Percentiles rank a stretch among this genome's conserved stretches.
Conservation (phyloP, 2,888 invertebrate species). For the Drosophila aldrichi region DNA sequence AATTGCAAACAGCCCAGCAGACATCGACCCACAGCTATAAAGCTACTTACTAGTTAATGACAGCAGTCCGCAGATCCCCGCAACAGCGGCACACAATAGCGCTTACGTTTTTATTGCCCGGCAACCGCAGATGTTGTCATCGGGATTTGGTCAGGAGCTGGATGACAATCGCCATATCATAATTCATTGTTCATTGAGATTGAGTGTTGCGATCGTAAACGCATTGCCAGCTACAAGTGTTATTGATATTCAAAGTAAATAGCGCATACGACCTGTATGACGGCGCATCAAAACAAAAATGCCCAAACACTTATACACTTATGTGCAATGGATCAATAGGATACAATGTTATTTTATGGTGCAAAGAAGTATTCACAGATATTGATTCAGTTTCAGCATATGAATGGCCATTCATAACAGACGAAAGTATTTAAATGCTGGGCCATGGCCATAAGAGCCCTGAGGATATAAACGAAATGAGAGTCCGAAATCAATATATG, state of each 20-base stretch:
- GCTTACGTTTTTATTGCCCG: constrained; percentile 60
- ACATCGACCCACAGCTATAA: constrained; percentile 29
- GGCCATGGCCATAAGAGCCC: not conserved
- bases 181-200: constrained; percentile 54
- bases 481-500: constrained; percentile 3
- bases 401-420: not conserved
- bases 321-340: not conserved
- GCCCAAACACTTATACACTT: not conserved
- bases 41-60: constrained; percentile 60
- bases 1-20: constrained; percentile 12
- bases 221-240: constrained; percentile 26
- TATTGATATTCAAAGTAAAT: constrained; percentile 58
- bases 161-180: constrained; percentile 42
- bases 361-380: not conserved
- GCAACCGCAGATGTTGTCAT: constrained; percentile 49
- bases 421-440: constrained; percentile 6
- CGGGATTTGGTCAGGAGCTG: constrained; percentile 3
- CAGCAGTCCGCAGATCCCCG: constrained; percentile 20
- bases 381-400: not conserved
- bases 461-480: not conserved
- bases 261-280: constrained; percentile 37
- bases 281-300: constrained; percentile 3
- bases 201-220: constrained; percentile 47
- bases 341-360: not conserved
- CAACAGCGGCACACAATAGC: constrained; percentile 18